phyloP scores from a whole-genome alignment of 2,888 invertebrate genomes.

The Hemithea aestivaria region DNA sequence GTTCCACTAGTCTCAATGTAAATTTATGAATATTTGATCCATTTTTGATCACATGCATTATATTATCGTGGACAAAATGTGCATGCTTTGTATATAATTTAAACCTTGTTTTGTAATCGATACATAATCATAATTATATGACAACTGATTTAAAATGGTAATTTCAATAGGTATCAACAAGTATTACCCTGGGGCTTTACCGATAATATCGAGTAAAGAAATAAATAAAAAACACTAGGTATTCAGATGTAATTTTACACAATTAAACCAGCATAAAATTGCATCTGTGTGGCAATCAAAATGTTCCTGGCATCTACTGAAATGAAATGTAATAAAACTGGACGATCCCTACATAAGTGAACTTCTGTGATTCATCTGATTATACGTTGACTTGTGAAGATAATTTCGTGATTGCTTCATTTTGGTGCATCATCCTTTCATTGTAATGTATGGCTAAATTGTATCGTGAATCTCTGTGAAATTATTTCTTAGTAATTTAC shows the following conservation, averaged over 20 bases:
- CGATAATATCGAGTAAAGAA: not conserved
- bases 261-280: too few relatives aligned
- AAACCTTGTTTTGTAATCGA: conserved; percentile 2
- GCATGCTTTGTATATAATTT: not conserved
- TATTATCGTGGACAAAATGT: too few relatives aligned
- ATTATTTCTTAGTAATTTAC: conserved; percentile 14
- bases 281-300: too few relatives aligned
- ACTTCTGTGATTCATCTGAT: conserved; percentile 9
- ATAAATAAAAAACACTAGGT: too few relatives aligned
- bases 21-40: too few relatives aligned
- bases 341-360: conserved; percentile 1
- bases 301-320: too few relatives aligned
- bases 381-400: conserved; percentile 7
- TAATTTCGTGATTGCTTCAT: conserved; percentile 17
- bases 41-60: too few relatives aligned
- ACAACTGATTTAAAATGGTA: conserved; percentile 12
- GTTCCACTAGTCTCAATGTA: too few relatives aligned
- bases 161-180: conserved; percentile 6
- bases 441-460: conserved; percentile 11
- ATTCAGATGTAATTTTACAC: too few relatives aligned
- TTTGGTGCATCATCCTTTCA: conserved; percentile 9
- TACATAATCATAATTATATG: conserved; percentile 12
- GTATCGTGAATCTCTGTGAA: conserved; percentile 9
- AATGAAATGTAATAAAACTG: too few relatives aligned
- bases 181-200: conserved; percentile 2